These are phyloP conservation scores for Noctua fimbriata DNA, from an alignment of 2,888 invertebrate genomes.

Conservation along the genomic window DNA sequence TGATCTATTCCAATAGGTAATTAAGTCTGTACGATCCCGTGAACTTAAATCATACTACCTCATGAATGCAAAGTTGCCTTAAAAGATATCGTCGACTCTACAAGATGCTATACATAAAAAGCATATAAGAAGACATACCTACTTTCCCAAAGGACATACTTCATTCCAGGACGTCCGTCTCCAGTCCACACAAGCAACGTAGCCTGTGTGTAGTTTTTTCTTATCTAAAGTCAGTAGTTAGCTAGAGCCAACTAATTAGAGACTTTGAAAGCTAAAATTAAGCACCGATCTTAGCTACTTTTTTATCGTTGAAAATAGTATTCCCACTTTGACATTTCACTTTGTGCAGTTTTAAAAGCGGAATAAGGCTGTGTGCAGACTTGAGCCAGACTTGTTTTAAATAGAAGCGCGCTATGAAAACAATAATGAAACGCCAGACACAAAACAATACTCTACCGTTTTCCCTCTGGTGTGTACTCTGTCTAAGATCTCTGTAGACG, in stretches of 20 bases:
- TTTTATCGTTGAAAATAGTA: conserved; percentile 37
- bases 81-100: background rate
- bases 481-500: background rate
- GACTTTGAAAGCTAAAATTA: conserved; percentile 48
- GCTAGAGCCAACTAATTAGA: conserved; percentile 51
- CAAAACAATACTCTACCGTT: background rate
- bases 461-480: background rate
- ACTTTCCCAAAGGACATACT: background rate
- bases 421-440: background rate
- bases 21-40: background rate
- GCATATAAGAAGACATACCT: too few species aligned
- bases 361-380: background rate
- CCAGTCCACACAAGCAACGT: conserved; percentile 3
- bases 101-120: background rate
- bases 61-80: background rate
- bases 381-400: background rate
- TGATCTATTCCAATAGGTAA: background rate
- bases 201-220: conserved; percentile 24
- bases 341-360: conserved; percentile 42
- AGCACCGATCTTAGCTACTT: conserved; percentile 44
- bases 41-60: background rate
- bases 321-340: conserved; percentile 41
- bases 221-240: conserved; percentile 23
- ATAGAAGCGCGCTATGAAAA: background rate
- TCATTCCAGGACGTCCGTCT: background rate